Evolutionary conservation across 1,140 invertebrate genomes (phyloP), one percentile per base, ranked within the genome.

Genomic region (Rhagoletis pomonella): DNA sequence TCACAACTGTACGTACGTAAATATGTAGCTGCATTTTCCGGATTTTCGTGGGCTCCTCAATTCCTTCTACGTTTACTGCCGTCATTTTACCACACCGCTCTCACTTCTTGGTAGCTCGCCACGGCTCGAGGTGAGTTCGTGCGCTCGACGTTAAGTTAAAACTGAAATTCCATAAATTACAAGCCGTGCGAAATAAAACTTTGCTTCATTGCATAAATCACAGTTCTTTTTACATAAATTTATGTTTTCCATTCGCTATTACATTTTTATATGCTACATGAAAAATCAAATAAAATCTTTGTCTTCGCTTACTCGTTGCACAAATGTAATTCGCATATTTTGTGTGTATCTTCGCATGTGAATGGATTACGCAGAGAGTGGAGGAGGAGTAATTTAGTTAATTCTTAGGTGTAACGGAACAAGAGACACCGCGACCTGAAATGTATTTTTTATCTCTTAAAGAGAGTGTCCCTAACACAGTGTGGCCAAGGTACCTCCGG

Each of bases 161-260:
- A 86, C 65, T 86, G 64, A 86, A 87, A 88, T 88, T 88, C 87
- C 87, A 88, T 88, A 88, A 88, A 88, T 88, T 88, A 88, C 86
- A 88, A 67, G 85, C 67, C 87, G 87, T 88, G 87, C 87, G 84
- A 88, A 88, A 88, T 88, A 88, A 88, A 88, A 88, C 65, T 88
- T 86, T 88, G 64, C 58, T 84, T 42, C 58, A 87, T 84, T 84
- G 84, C 58, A 88, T 88, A 88, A 88, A 88, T 88, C 87, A 88
- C 87, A 88, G 87, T 62, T 88, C 62, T 88, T 88, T 88, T 88
- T 86, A 88, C 87, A 86, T 88, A 86, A 88, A 88, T 88, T 88
- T 88, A 88, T 88, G 84, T 47, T 87, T 87, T 81, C 81, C 87
- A 87, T 85, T 87, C 84, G 87, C 77, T 59, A 39, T 73, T 87